Base-by-base conservation (phyloP, 2,797 vertebrate species). In the Diglossa cyanea region DNA sequence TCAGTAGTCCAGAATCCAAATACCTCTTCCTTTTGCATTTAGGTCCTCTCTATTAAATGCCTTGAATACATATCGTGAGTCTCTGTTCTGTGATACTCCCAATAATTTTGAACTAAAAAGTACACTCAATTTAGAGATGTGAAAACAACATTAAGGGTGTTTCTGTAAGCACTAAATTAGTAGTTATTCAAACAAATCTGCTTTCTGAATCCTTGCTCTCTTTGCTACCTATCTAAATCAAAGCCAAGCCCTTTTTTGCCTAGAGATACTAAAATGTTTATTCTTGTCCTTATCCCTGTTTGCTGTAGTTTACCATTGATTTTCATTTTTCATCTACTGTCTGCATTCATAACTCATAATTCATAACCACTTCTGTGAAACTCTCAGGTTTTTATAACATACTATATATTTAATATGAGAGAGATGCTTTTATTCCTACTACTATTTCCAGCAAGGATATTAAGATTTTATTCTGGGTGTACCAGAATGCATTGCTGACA, bases 391-490 rank as follows among this genome's bases (percentile, higher is more conserved):
- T 96, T 96, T 84, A 94, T 89, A 93, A 70, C 51, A n/a, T 76
- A 35, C 61, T 75, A 47, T 88, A 96, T 92, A 90, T 92, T 88
- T 90, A 86, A 87, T 88, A 86, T 51, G 66, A 93, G 25, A 71
- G 42, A 93, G 40, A 88, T 28, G 66, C n/a, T 86, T 93, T 86
- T 83, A 88, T 12, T 75, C 58, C 63, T 66, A 62, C 35, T 77
- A 28, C 53, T 57, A 87, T 74, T 94, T 91, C 79, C 66, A 95
- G 4, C 3, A 24, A 84, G 51, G 44, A 72, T 88, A 92, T 80
- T 95, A 91, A 93, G 51, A 40, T 53, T 93, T 94, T 95, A 94
- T 90, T 92, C 66, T 1, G 30, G 28, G 12, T 73, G 21, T 75
- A 84, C 61, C 79, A 58, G 58, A 88, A 93, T 84, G 42, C 82